phyloP scores from a whole-genome alignment of 2,797 vertebrate species.

The Galago senegalensis region DNA sequence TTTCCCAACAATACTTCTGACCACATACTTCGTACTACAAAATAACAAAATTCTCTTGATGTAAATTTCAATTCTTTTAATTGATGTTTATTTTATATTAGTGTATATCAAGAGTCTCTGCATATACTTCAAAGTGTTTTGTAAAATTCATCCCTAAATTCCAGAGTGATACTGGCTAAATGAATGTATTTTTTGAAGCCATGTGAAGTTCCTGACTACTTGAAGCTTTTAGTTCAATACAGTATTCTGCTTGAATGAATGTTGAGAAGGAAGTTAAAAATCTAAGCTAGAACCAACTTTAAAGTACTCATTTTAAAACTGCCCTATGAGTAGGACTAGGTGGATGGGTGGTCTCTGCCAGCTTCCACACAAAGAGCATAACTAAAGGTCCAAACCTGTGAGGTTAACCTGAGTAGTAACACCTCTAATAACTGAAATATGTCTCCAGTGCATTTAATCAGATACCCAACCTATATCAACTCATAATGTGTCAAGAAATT shows the following conservation, averaged over 20 bases:
- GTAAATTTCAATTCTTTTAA: not conserved
- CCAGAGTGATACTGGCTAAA: not conserved
- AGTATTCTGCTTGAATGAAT: slow-evolving; percentile 19
- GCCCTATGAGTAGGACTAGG: not conserved
- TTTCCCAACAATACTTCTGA: not conserved
- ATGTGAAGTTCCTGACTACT: not conserved
- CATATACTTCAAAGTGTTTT: slow-evolving; percentile 6
- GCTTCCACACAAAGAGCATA: not conserved
- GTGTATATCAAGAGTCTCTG: not conserved
- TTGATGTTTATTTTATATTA: not conserved
- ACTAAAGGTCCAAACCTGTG: not conserved
- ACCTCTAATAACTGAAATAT: not conserved
- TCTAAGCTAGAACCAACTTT: not conserved
- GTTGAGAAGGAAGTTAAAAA: not conserved
- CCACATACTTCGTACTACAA: not conserved
- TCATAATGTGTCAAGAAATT: not conserved
- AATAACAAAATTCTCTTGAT: not conserved
- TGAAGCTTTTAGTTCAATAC: not conserved
- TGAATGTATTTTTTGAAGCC: slow-evolving; percentile 33
- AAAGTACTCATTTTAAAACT: slow-evolving; percentile 61
- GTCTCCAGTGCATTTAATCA: slow-evolving; percentile 3
- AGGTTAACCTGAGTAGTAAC: slow-evolving; percentile 7
- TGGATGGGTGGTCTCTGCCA: not conserved
- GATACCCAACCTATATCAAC: not conserved
- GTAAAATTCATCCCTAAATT: slow-evolving; percentile 40